Evolutionary conservation across 2,888 invertebrate genomes (phyloP).

Genomic region (Aphelenchoides bicaudatus): DNA sequence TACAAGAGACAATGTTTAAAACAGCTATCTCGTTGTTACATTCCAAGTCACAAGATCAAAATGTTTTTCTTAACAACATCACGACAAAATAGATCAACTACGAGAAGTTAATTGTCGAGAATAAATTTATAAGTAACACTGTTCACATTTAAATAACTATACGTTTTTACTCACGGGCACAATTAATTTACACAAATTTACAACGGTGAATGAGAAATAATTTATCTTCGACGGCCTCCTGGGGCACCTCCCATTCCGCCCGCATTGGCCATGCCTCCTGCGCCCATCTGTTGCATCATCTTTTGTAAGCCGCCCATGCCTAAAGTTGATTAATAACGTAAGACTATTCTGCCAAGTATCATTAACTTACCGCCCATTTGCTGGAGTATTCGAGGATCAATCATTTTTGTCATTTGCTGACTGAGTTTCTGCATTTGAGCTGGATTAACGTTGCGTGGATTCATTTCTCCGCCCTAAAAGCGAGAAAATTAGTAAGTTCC

Average conservation of each 20-base stretch:
- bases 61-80: too few relatives aligned
- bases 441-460: constrained; percentile 91
- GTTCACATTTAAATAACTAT: too few relatives aligned
- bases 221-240: constrained; percentile 20
- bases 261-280: constrained; percentile 18
- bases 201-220: not conserved
- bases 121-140: too few relatives aligned
- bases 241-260: constrained; percentile 31
- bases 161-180: too few relatives aligned
- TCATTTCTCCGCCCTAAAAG: constrained; percentile 80
- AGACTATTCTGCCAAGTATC: not conserved
- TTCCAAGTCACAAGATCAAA: too few relatives aligned
- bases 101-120: too few relatives aligned
- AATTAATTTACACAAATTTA: too few relatives aligned
- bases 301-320: constrained; percentile 37
- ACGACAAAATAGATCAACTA: too few relatives aligned
- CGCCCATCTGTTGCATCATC: constrained; percentile 34
- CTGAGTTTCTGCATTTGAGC: constrained; percentile 97
- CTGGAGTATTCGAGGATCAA: constrained; percentile 95
- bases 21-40: too few relatives aligned
- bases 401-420: constrained; percentile 98
- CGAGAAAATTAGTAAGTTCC: constrained; percentile 1
- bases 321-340: not conserved
- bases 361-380: constrained; percentile 72
- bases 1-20: too few relatives aligned